Conservation (phyloP, 37 sponge, comb jelly and placozoan species). For the Agelas oroides region DNA sequence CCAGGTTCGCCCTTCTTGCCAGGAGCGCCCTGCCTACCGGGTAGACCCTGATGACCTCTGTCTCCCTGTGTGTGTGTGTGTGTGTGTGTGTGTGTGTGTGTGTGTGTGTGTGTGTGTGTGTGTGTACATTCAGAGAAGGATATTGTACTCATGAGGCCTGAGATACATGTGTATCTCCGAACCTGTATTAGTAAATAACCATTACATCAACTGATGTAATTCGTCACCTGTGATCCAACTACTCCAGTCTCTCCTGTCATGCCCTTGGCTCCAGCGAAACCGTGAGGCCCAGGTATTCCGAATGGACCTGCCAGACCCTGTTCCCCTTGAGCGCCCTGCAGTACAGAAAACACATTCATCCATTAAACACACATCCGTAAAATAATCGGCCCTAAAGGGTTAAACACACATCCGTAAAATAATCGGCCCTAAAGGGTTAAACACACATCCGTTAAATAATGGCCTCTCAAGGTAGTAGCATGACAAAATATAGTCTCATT, state of each 20-base stretch:
- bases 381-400: too few relatives aligned
- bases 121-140: not conserved
- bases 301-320: constrained; percentile 63
- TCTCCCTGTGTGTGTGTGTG: constrained; percentile 22
- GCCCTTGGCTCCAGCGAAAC: constrained; percentile 63
- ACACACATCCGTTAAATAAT: too few relatives aligned
- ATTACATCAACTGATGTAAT: too few relatives aligned
- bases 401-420: too few relatives aligned
- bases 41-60: constrained; percentile 38
- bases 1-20: constrained; percentile 53
- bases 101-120: too few relatives aligned
- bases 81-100: not conserved
- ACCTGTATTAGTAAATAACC: too few relatives aligned
- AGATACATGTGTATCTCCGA: too few relatives aligned
- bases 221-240: constrained; percentile 30
- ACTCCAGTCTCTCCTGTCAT: constrained; percentile 63
- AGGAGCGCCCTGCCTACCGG: constrained; percentile 41
- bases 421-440: too few relatives aligned
- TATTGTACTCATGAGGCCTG: not conserved
- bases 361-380: too few relatives aligned
- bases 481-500: too few relatives aligned
- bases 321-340: constrained; percentile 77
- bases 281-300: constrained; percentile 68
- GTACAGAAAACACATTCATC: too few relatives aligned
- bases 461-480: too few relatives aligned